A percentile compares a stretch with the other conserved stretches of the same genome.
Evolutionary conservation across 2,888 invertebrate genomes (phyloP).

Genomic region (Hydrotaea cyrtoneurina): DNA sequence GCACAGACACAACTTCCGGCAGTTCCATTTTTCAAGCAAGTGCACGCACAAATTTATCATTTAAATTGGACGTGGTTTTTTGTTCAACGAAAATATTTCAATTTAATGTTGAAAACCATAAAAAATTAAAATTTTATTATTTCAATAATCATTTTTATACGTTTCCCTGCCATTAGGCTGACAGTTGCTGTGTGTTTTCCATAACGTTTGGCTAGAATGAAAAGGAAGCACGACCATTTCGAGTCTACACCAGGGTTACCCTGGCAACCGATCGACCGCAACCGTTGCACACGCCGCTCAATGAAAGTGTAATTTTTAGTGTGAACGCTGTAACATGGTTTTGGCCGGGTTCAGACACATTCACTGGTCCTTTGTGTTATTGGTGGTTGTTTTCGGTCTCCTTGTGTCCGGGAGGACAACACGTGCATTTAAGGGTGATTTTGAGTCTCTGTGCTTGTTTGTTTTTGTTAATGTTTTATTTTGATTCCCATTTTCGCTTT

Average conservation of each 20-base stretch:
- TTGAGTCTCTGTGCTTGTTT: slow-evolving; percentile 51
- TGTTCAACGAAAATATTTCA: background rate
- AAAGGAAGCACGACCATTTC: slow-evolving; percentile 15
- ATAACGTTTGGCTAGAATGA: slow-evolving; percentile 30
- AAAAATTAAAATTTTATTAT: too few relatives aligned
- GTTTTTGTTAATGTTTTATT: slow-evolving; percentile 75
- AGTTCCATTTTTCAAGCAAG: slow-evolving; percentile 71
- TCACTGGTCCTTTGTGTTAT: too few relatives aligned
- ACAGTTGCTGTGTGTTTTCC: too few relatives aligned
- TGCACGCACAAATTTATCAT: background rate
- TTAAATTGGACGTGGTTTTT: background rate
- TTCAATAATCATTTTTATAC: slow-evolving; percentile 6
- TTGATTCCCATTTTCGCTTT: slow-evolving; percentile 73
- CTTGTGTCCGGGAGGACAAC: slow-evolving; percentile 32
- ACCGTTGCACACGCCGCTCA: slow-evolving; percentile 15
- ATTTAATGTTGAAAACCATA: background rate
- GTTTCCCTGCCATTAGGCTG: slow-evolving; percentile 6
- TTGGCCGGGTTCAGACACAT: background rate
- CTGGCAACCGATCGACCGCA: slow-evolving; percentile 57
- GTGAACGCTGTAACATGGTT: background rate
- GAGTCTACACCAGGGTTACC: slow-evolving; percentile 47
- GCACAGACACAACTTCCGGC: slow-evolving; percentile 76
- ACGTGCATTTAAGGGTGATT: slow-evolving; percentile 22
- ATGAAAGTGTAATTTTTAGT: slow-evolving; percentile 49
- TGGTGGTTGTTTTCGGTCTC: slow-evolving; percentile 31